Base-by-base conservation (phyloP, 2,113 vertebrate species). In the Hepsetus odoe region DNA sequence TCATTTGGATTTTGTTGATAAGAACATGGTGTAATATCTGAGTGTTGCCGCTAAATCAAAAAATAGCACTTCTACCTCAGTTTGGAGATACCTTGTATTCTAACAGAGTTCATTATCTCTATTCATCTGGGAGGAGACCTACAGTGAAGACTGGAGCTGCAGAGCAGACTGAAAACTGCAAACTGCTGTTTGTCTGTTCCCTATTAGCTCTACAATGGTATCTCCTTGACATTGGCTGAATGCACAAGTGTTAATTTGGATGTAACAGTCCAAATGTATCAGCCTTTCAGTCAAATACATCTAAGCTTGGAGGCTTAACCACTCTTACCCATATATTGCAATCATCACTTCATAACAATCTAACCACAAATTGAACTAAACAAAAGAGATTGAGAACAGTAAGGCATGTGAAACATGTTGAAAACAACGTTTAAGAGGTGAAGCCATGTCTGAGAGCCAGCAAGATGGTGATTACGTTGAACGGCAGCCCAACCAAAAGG, bases 31-130 rank as follows among this genome's bases (percentile, higher is more conserved):
- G 76, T 83, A 86, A 87, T 82, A 73, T 88, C 79, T 80, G 44
- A 71, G 82, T 88, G 86, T 89, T 86, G 86, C 81, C 89, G 89
- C 83, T 66, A 65, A 70, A 71, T 88, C 83, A 85, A 86, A 89
- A 70, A 82, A 42, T 62, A 77, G 65, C 56, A 75, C 71, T 33
- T 68, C 70, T 20, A 56, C 30, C 70, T 55, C 64, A 74, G 76
- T 35, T 38, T 70, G 67, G 49, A 30, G 35, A 16, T 33, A 32
- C 42, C 22, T 18, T 59, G n/a, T 59, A 26, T 20, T 49, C 76
- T 72, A 55, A 42, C 42, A 72, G 71, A 53, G 71, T 79, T 42
- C 46, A 62, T 32, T 69, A 58, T 64, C 74, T 75, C 58, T 71
- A 80, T 49, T 67, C 59, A 79, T 76, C 75, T 70, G 66, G 65